Evolutionary conservation across 2,888 invertebrate genomes (phyloP).

Genomic region (Steromphala cineraria): DNA sequence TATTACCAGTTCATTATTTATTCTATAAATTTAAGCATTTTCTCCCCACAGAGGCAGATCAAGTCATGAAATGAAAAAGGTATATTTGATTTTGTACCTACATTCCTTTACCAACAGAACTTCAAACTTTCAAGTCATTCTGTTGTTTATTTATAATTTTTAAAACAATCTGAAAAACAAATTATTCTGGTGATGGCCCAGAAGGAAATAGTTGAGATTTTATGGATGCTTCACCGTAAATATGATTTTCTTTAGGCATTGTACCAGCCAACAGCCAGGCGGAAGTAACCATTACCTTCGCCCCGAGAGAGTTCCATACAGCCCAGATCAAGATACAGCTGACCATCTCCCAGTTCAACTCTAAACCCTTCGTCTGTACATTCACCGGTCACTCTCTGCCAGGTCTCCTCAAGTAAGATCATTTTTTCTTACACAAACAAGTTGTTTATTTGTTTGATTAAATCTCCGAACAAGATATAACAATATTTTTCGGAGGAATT

Average conservation of each 20-base stretch:
- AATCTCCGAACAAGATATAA: too few species aligned
- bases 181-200: not conserved
- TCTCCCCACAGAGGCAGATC: too few species aligned
- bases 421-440: not conserved
- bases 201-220: too few species aligned
- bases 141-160: too few species aligned
- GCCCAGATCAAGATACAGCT: constrained; percentile 71
- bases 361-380: constrained; percentile 70
- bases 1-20: too few species aligned
- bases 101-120: not conserved
- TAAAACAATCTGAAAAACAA: too few species aligned
- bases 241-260: constrained; percentile 56
- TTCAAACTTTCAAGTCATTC: not conserved
- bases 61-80: too few species aligned
- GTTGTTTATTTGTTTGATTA: too few species aligned
- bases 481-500: too few species aligned
- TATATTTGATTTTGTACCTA: too few species aligned
- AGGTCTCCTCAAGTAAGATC: constrained; percentile 69
- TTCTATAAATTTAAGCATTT: too few species aligned
- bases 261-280: constrained; percentile 72
- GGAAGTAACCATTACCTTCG: constrained; percentile 70
- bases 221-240: not conserved
- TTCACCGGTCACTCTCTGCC: constrained; percentile 71
- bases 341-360: constrained; percentile 74
- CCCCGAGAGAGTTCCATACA: constrained; percentile 73